Evolutionary conservation across 2,797 vertebrate genomes (phyloP).

Genomic region (Squalus acanthias): DNA sequence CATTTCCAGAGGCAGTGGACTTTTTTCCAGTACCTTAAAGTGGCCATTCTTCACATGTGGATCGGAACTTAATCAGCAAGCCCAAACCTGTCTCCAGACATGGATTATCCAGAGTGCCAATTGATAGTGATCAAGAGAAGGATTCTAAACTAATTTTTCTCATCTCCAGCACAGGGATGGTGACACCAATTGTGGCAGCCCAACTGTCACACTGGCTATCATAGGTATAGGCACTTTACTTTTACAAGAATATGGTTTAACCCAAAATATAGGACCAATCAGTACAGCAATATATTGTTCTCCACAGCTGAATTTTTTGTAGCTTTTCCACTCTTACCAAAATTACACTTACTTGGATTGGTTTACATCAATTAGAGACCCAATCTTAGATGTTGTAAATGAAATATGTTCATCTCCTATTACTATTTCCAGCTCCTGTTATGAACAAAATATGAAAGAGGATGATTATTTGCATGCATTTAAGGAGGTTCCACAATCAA

Average conservation of each 20-base stretch:
- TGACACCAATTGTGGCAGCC: background rate
- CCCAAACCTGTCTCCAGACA: background rate
- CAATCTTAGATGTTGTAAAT: slow-evolving; percentile 98
- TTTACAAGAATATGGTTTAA: background rate
- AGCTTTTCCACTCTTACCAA: background rate
- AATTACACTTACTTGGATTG: slow-evolving; percentile 86
- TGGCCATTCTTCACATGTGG: background rate
- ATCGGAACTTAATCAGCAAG: background rate
- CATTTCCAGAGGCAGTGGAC: background rate
- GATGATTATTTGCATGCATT: background rate
- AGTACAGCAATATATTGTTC: background rate
- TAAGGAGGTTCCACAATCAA: background rate
- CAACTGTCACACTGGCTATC: background rate
- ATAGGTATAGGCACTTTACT: background rate
- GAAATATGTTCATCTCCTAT: slow-evolving; percentile 98
- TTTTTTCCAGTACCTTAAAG: background rate
- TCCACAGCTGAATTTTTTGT: background rate
- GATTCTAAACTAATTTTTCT: background rate
- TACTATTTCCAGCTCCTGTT: slow-evolving; percentile 92
- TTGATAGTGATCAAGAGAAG: background rate
- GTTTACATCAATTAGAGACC: slow-evolving; percentile 96
- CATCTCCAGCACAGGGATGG: background rate
- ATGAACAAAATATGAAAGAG: slow-evolving; percentile 42
- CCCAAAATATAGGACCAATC: background rate
- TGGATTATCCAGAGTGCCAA: background rate